A percentile compares a stretch with the other conserved stretches of the same genome.
These are phyloP conservation scores for Meloe dianella DNA, from an alignment of 2,888 invertebrate genomes.

Conservation along the genomic window DNA sequence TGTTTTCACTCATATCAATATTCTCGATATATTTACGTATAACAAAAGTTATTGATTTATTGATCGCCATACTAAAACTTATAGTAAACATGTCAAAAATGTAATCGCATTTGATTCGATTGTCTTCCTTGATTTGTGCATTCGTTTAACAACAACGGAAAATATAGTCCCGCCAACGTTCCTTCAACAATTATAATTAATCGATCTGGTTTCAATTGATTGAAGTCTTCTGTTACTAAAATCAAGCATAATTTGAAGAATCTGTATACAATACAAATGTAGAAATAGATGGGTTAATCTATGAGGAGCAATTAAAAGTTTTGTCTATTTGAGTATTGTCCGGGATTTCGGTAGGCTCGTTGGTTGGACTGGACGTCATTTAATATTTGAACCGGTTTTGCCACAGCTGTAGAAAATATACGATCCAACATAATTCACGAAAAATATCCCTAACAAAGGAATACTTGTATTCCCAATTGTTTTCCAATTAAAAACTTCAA, in stretches of 20 bases:
- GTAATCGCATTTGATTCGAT: conserved; percentile 37
- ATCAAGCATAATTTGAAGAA: neutral
- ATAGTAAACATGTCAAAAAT: conserved; percentile 42
- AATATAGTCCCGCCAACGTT: conserved; percentile 13
- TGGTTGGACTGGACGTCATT: neutral
- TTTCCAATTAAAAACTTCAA: conserved; percentile 30
- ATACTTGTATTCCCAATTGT: neutral
- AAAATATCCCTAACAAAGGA: conserved; percentile 4
- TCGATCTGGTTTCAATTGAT: neutral
- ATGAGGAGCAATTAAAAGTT: neutral
- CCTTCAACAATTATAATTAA: neutral
- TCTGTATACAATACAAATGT: too few species aligned
- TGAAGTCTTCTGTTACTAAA: neutral
- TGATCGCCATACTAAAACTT: conserved; percentile 33
- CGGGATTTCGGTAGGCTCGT: neutral
- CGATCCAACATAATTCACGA: neutral
- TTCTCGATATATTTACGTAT: conserved; percentile 24
- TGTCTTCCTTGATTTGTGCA: conserved; percentile 34
- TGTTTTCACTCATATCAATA: conserved; percentile 31
- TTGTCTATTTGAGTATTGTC: neutral
- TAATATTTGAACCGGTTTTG: neutral
- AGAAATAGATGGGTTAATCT: neutral
- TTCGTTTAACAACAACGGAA: conserved; percentile 33
- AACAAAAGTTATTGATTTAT: conserved; percentile 23
- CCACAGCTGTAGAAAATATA: neutral